These are phyloP conservation scores for Oenanthe melanoleuca DNA, from an alignment of 2,113 vertebrate species.

Conservation along the genomic window DNA sequence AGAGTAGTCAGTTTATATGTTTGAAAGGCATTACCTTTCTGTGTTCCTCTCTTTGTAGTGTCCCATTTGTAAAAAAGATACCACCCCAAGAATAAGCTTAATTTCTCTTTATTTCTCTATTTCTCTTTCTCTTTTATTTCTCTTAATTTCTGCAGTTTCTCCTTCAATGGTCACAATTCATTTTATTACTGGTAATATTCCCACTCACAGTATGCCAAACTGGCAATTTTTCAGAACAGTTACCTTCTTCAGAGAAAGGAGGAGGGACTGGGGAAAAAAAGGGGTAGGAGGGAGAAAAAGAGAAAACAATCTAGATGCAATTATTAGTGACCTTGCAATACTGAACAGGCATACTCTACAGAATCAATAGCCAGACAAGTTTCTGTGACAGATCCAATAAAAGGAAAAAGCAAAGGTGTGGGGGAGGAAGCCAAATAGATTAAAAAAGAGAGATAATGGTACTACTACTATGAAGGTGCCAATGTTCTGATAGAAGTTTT, in stretches of 20 bases:
- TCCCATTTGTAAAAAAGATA: neutral
- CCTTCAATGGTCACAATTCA: neutral
- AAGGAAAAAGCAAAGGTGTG: neutral
- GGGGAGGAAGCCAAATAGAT: neutral
- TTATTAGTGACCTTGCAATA: conserved; percentile 63
- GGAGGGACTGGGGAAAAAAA: neutral
- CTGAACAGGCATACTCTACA: neutral
- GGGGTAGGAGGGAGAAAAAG: neutral
- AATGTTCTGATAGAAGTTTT: neutral
- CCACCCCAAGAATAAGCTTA: neutral
- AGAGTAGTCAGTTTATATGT: neutral
- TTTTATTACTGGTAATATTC: conserved; percentile 26
- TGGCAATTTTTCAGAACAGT: neutral
- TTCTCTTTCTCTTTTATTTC: too few relatives aligned
- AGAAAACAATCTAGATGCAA: conserved; percentile 31
- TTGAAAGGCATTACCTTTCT: neutral
- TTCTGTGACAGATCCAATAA: conserved; percentile 39
- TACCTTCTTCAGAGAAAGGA: neutral
- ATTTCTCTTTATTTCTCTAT: neutral
- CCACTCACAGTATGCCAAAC: neutral
- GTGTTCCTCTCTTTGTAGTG: neutral
- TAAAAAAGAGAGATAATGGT: neutral
- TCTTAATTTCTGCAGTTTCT: neutral
- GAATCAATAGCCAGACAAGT: conserved; percentile 56
- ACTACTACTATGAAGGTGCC: neutral